Conservation (phyloP, 2,797 vertebrate species). For the Periparus ater region DNA sequence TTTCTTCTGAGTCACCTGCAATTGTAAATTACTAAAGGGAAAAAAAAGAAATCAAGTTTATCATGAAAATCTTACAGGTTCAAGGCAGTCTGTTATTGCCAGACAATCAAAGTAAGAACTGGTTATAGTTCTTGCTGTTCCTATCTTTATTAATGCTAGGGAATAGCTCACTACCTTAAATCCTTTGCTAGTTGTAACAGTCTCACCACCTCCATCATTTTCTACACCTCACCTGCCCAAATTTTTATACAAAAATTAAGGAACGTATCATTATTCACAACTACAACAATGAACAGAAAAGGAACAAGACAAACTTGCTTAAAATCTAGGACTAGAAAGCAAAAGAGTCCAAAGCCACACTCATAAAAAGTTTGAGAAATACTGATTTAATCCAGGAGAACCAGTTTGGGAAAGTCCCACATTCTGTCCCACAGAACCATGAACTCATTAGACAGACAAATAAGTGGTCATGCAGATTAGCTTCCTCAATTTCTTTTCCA, state of each 20-base stretch:
- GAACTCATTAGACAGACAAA: background rate
- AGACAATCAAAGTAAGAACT: background rate
- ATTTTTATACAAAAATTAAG: background rate
- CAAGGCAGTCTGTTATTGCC: background rate
- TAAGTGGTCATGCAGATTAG: background rate
- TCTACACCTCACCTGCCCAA: background rate
- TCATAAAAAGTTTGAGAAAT: background rate
- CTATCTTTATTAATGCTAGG: background rate
- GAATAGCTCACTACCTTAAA: background rate
- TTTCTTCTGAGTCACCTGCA: background rate
- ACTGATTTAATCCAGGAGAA: background rate
- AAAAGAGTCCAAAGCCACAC: background rate
- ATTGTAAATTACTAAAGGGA: background rate
- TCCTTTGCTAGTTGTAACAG: background rate
- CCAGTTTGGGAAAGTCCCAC: background rate
- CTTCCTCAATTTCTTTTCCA: background rate
- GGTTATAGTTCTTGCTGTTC: background rate
- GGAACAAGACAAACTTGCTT: background rate
- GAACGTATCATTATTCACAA: background rate
- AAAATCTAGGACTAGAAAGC: background rate
- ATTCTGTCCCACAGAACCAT: background rate
- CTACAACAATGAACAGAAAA: background rate
- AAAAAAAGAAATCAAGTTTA: background rate
- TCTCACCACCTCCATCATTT: background rate
- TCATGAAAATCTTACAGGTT: background rate